Conservation (phyloP, 2,113 vertebrate species). For the Stegostoma tigrinum region DNA sequence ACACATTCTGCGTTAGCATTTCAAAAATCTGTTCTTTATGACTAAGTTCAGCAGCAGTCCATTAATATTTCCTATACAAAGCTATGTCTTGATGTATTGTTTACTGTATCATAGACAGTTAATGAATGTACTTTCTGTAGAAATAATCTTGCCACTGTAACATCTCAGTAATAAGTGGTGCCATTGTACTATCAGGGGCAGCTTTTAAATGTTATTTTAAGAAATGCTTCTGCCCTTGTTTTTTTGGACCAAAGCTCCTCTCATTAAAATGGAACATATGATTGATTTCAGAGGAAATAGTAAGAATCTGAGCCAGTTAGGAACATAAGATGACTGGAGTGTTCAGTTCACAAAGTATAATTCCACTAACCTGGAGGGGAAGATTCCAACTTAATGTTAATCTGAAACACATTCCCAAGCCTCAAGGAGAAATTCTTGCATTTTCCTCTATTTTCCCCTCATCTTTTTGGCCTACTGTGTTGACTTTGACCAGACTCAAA, state of each 20-base stretch:
- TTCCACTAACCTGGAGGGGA: conserved; percentile 29
- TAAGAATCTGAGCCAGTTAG: conserved; percentile 33
- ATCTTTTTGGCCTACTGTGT: background rate
- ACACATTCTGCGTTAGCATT: background rate
- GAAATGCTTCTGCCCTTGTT: background rate
- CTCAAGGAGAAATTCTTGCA: background rate
- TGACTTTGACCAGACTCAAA: background rate
- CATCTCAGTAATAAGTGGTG: background rate
- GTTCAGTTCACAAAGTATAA: conserved; percentile 17
- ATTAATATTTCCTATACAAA: background rate
- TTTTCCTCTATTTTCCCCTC: background rate
- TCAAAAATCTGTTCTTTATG: conserved; percentile 25
- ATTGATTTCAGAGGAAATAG: conserved; percentile 33
- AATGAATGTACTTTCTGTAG: background rate
- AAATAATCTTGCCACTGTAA: background rate
- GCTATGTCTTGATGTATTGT: background rate
- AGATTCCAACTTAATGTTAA: conserved; percentile 24
- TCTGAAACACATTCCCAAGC: conserved; percentile 31
- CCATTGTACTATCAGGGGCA: background rate
- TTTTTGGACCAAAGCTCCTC: background rate
- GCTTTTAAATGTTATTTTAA: conserved; percentile 26
- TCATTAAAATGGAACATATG: conserved; percentile 25
- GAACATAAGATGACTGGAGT: conserved; percentile 29
- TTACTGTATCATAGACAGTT: background rate
- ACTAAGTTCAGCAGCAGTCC: background rate